These are phyloP conservation scores for Anseranas semipalmata DNA, from an alignment of 2,113 vertebrate genomes.

Conservation along the genomic window DNA sequence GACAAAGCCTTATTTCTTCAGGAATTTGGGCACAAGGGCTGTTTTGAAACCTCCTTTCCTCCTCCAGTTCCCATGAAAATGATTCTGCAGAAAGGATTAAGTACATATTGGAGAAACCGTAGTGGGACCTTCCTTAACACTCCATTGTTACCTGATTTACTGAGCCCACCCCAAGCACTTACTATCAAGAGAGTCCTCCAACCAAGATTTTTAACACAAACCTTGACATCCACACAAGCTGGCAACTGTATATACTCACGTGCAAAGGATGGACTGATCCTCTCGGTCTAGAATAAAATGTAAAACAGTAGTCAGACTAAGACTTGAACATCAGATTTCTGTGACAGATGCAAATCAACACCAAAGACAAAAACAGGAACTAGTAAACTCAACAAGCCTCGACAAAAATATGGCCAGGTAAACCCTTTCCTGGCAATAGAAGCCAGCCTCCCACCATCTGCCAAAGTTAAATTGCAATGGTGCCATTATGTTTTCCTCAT, in stretches of 20 bases:
- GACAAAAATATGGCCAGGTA: neutral
- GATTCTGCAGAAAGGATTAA: neutral
- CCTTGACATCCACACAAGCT: neutral
- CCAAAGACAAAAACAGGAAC: neutral
- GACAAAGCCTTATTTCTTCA: neutral
- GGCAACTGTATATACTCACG: slow-evolving; percentile 84
- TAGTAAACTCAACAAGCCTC: neutral
- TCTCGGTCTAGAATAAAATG: slow-evolving; percentile 87
- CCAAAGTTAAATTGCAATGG: neutral
- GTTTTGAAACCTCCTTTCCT: neutral
- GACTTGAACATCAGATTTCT: neutral
- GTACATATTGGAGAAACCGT: neutral
- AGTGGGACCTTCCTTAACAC: neutral
- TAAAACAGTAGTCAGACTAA: neutral
- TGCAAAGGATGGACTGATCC: slow-evolving; percentile 99
- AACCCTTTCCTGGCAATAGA: neutral
- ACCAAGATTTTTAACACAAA: neutral
- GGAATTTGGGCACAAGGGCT: neutral
- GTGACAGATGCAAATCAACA: neutral
- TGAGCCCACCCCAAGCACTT: neutral
- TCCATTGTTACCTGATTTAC: neutral
- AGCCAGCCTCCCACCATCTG: neutral
- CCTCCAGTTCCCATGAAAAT: neutral
- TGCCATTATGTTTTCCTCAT: neutral
- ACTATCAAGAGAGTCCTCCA: neutral